These are phyloP conservation scores for Pseudomyrmex dendroicus DNA, from an alignment of 1,140 invertebrate genomes.

Conservation along the genomic window DNA sequence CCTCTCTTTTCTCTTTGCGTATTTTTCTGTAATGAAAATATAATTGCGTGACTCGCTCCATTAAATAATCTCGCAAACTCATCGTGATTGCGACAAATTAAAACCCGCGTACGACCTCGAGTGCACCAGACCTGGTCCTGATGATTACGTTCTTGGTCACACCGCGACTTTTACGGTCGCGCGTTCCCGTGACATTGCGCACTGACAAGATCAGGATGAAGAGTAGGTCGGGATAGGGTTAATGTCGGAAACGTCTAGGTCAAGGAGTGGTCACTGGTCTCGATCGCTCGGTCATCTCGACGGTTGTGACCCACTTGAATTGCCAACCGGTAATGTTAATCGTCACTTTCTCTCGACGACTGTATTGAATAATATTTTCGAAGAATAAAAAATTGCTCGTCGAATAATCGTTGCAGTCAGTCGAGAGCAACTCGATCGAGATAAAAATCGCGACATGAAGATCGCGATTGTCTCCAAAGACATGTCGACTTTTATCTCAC, in stretches of 20 bases:
- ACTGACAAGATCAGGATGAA: constrained; percentile 55
- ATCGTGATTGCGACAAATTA: not conserved
- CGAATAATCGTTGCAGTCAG: too few species aligned
- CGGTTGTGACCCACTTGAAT: constrained; percentile 74
- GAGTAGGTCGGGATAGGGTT: constrained; percentile 65
- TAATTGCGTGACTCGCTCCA: not conserved
- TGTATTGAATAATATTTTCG: constrained; percentile 13
- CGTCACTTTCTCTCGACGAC: constrained; percentile 18
- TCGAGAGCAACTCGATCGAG: too few species aligned
- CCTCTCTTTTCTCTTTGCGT: not conserved
- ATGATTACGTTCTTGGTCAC: not conserved
- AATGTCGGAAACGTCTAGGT: constrained; percentile 71
- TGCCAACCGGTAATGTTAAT: constrained; percentile 72
- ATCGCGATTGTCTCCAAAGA: too few species aligned
- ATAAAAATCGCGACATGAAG: too few species aligned
- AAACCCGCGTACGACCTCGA: not conserved
- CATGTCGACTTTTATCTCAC: too few species aligned
- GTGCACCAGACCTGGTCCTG: too few species aligned
- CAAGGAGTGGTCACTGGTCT: constrained; percentile 72
- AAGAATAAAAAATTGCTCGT: not conserved
- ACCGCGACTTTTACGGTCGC: not conserved
- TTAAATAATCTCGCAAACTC: not conserved
- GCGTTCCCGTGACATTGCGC: constrained; percentile 48
- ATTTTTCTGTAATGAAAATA: not conserved
- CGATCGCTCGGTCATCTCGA: constrained; percentile 70